Base-by-base conservation (phyloP, 2,113 vertebrate genomes). In the Sminthopsis crassicaudata region DNA sequence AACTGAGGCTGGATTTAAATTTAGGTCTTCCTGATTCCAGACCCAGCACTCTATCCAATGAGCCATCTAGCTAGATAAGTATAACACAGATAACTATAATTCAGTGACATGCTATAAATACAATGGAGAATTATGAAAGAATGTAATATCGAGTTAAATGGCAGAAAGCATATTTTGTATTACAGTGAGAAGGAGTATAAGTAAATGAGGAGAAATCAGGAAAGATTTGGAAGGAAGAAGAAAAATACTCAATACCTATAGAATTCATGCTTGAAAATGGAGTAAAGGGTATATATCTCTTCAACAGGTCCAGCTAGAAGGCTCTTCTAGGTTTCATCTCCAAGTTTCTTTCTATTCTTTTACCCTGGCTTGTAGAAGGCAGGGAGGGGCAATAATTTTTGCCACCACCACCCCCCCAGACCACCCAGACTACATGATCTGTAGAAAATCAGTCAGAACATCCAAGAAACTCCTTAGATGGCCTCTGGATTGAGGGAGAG, bases 351-450 rank as follows among this genome's bases (percentile, higher is more conserved):
- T 22, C 16, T 30, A 67, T 36, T 84, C 36, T 1, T 42, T 19
- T 84, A 22, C 67, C 4, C 22, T 42, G n/a, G 6, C 67, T 42
- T 42, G 16, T 2, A 84, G 5, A 42, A 19, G 19, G 16, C 16
- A 84, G 67, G 6, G 67, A 84, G 67, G 6, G 53, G 42, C 53
- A 16, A 90, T 92, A 0, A 90, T 90, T 90, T 51, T 46, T 50
- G n/a, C 22, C 97, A n/a, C n/a, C n/a, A n/a, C 46, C 46, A 3
- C 46, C 50, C 8, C 97, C 93, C 91, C 95, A 95, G 91, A 60
- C 96, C 52, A 90, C 11, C 14, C 60, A 94, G 89, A 16, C 76
- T 54, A 53, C 24, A 0, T 8, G 9, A 6, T 36, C 60, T 95
- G 16, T 55, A 51, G 67, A 95, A 53, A 90, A 10, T 5, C 54